A percentile compares a stretch with the other conserved stretches of the same genome.
Evolutionary conservation across 2,113 vertebrate species (phyloP).

Genomic region (Gavia stellata): DNA sequence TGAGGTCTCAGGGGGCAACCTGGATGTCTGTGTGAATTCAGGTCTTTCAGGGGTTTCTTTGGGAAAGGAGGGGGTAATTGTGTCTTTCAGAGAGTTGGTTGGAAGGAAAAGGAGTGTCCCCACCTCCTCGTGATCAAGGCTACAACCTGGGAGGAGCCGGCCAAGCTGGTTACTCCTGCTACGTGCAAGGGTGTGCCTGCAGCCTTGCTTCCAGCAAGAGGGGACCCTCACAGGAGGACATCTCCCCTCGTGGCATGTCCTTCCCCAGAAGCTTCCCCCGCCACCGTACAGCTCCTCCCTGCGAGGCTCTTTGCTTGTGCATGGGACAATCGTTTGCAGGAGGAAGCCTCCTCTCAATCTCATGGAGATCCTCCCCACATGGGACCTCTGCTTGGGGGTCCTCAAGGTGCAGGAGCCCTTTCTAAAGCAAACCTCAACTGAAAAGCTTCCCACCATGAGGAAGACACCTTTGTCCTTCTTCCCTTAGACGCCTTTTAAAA

Average conservation of each 20-base stretch:
- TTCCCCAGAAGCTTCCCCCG: not conserved
- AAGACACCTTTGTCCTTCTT: not conserved
- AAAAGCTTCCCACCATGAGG: not conserved
- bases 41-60: not conserved
- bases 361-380: not conserved
- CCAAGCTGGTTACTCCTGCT: not conserved
- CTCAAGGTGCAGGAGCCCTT: not conserved
- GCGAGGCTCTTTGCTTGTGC: not conserved
- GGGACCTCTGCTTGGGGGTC: not conserved
- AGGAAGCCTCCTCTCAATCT: not conserved
- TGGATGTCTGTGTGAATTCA: not conserved
- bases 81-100: not conserved
- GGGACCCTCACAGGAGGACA: not conserved
- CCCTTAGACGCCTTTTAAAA: not conserved
- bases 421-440: not conserved
- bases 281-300: not conserved
- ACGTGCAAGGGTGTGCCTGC: too few species aligned
- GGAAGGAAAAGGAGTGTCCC: not conserved
- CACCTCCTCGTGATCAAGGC: not conserved
- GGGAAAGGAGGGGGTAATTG: too few species aligned
- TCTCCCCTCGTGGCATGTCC: accelerated
- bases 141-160: not conserved
- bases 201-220: not conserved
- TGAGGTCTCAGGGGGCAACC: not conserved
- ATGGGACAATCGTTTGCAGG: not conserved